A percentile compares a stretch with the other conserved stretches of the same genome.
These are phyloP conservation scores for Colostygia pectinataria DNA, from an alignment of 2,888 invertebrate genomes.

Conservation along the genomic window DNA sequence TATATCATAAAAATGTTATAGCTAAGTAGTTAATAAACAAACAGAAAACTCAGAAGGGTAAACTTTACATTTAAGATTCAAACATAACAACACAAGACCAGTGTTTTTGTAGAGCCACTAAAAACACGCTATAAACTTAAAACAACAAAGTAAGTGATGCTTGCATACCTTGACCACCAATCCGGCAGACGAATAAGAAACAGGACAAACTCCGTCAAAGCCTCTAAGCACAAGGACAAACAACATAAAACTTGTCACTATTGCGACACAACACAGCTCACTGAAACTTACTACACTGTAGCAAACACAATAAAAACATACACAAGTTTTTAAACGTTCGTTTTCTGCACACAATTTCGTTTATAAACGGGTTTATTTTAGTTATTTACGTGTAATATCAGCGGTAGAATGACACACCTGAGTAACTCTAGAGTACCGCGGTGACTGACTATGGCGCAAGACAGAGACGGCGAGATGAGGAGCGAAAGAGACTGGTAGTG, in stretches of 20 bases:
- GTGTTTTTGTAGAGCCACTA: too few relatives aligned
- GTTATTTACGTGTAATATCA: slow-evolving; percentile 60
- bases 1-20: too few relatives aligned
- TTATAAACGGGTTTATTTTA: slow-evolving; percentile 46
- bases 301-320: slow-evolving; percentile 35
- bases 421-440: slow-evolving; percentile 65
- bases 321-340: neutral
- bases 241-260: slow-evolving; percentile 71
- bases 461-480: slow-evolving; percentile 67
- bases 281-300: slow-evolving; percentile 26
- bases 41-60: too few relatives aligned
- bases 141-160: slow-evolving; percentile 24
- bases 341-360: slow-evolving; percentile 22
- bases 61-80: too few relatives aligned
- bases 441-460: slow-evolving; percentile 68
- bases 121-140: slow-evolving; percentile 2
- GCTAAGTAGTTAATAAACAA: too few relatives aligned
- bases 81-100: too few relatives aligned
- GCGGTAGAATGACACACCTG: slow-evolving; percentile 60
- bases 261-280: slow-evolving; percentile 59
- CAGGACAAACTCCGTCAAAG: slow-evolving; percentile 60
- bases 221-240: slow-evolving; percentile 75
- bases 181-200: slow-evolving; percentile 56
- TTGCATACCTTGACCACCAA: slow-evolving; percentile 61
- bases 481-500: slow-evolving; percentile 66